phyloP scores from a whole-genome alignment of 2,888 invertebrate species.

The Pycnomerus fuliginosus region DNA sequence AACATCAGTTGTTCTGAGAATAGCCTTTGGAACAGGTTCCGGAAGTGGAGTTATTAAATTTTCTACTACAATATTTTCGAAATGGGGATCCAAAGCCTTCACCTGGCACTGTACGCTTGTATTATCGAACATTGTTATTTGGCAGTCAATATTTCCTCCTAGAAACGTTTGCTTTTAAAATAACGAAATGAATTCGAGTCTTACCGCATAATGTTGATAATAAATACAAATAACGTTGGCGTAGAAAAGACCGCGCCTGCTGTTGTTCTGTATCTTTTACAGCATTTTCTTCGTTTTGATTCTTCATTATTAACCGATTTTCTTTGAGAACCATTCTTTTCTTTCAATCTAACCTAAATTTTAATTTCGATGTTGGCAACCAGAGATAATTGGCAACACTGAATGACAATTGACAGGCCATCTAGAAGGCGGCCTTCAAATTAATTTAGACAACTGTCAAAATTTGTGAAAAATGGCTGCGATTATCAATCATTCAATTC shows the following conservation, averaged over 20 bases:
- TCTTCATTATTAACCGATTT: no score
- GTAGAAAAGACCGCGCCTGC: constrained; percentile 41
- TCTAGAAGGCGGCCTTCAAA: not conserved
- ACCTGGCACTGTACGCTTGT: constrained; percentile 40
- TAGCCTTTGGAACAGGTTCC: constrained; percentile 34
- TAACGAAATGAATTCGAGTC: constrained; percentile 1
- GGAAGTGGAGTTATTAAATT: constrained; percentile 42
- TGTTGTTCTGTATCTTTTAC: no score
- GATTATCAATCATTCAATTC: constrained; percentile 51
- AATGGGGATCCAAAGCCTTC: constrained; percentile 42
- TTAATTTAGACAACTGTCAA: not conserved
- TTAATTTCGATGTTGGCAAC: no score
- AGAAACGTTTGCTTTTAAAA: constrained; percentile 1
- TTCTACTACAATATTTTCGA: constrained; percentile 45
- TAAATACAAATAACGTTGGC: constrained; percentile 43
- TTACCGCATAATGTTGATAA: constrained; percentile 44
- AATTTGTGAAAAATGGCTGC: constrained; percentile 48
- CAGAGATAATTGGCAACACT: no score
- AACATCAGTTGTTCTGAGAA: constrained; percentile 45
- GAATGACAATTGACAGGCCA: no score
- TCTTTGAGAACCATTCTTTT: no score
- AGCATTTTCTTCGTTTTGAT: no score
- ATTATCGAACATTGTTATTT: constrained; percentile 43
- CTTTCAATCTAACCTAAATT: no score
- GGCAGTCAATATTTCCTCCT: constrained; percentile 34